Base-by-base conservation (phyloP, 2,888 invertebrate species). In the Xestobium rufovillosum region DNA sequence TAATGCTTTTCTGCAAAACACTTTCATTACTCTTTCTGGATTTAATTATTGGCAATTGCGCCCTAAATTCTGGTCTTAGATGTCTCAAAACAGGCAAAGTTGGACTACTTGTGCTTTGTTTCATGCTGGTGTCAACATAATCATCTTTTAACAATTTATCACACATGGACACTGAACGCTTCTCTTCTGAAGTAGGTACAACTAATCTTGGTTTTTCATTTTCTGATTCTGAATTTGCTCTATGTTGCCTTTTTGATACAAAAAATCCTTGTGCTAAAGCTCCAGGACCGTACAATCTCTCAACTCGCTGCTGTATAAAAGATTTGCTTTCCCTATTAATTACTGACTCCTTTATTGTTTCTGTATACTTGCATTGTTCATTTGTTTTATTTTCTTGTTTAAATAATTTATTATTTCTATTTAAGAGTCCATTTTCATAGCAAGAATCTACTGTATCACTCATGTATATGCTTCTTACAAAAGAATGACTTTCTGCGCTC, bases 291-390 rank as follows among this genome's bases (percentile, higher is more conserved):
- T 90, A 91, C 2, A 91, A 67, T 34, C 90, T 72, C 55, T 91
- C 91, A 1, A 91, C 89, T 28, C 89, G 75, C 56, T 90, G 89
- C 57, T 90, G 85, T 27, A 91, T 88, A 55, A 90, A 87, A 31
- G 89, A 82, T 57, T 78, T 79, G 56, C 75, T 72, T 11, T 76
- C 71, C 50, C 70, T 51, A 16, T 55, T 54, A 34, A 56, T 59
- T n/a, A 51, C 39, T 33, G 39, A 56, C 36, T 59, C 55, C 38
- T 55, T 50, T 16, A 42, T 51, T 11, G 52, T 45, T 12, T 60
- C 61, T 6, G 45, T 41, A 34, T 43, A 52, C 41, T 53, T 57
- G 25, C 41, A 45, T 16, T 50, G 48, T 3, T 53, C 55, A 34
- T 53, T 55, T 11, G 46, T 38, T 6, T 49, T 43, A 3, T 9